Percentiles rank a stretch among this genome's conserved stretches.
These are phyloP conservation scores for Takifugu ocellatus DNA, from an alignment of 2,797 vertebrate genomes.

Conservation along the genomic window DNA sequence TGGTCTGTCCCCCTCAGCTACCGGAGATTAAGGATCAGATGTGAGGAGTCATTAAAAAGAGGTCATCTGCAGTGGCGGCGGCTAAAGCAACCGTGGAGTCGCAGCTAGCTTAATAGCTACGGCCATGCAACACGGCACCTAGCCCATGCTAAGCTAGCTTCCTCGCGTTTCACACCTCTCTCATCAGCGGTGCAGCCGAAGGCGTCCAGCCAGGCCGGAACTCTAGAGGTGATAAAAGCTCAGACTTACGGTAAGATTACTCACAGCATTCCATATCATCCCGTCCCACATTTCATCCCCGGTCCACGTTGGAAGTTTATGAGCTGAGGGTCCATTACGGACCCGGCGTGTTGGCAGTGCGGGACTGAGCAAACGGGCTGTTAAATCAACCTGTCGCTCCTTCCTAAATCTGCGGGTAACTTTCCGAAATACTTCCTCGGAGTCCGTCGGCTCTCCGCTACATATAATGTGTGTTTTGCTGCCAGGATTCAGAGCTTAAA, in stretches of 20 bases:
- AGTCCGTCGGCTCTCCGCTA: too few species aligned
- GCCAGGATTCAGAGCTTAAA: too few species aligned
- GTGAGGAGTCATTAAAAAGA: too few species aligned
- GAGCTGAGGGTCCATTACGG: constrained; percentile 12
- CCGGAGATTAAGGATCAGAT: too few species aligned
- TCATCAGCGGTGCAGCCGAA: constrained; percentile 16
- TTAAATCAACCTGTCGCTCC: background rate
- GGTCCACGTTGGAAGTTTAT: constrained; percentile 12
- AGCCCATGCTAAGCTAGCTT: background rate
- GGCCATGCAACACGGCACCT: too few species aligned
- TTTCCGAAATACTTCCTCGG: too few species aligned
- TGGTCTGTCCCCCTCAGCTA: too few species aligned
- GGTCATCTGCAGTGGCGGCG: too few species aligned
- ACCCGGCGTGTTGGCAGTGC: background rate
- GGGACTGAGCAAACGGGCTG: background rate
- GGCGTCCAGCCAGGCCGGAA: constrained; percentile 30
- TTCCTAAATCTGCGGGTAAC: too few species aligned
- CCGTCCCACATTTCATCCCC: constrained; percentile 3
- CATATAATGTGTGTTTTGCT: too few species aligned
- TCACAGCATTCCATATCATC: constrained; percentile 36
- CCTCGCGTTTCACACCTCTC: background rate
- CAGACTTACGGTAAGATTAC: constrained; percentile 42
- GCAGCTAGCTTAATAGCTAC: too few species aligned
- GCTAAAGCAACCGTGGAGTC: too few species aligned
- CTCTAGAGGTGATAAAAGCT: constrained; percentile 31